phyloP scores from a whole-genome alignment of 37 sponge, comb jelly and placozoan species.

The Agelas oroides region DNA sequence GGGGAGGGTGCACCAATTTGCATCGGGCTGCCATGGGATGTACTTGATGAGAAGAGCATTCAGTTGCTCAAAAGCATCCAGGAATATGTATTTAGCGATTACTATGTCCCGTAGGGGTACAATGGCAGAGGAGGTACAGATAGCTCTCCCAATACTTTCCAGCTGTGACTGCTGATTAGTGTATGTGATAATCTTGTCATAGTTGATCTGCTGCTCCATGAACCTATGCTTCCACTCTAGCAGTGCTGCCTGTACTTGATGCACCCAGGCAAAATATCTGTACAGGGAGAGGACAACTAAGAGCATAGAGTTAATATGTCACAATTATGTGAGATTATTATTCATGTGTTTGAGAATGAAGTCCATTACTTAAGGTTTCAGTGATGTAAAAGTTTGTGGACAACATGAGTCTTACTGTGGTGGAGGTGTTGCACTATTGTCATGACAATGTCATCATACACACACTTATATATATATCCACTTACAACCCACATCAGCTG shows the following conservation, averaged over 20 bases:
- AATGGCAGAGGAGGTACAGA: conserved; percentile 35
- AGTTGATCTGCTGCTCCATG: conserved; percentile 25
- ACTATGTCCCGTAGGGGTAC: conserved; percentile 7
- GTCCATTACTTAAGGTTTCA: too few relatives aligned
- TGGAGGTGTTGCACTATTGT: too few relatives aligned
- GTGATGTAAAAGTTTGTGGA: too few relatives aligned
- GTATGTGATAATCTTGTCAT: conserved; percentile 64
- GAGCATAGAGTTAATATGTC: background rate
- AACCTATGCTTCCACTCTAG: conserved; percentile 54
- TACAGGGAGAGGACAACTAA: background rate
- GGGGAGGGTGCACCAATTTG: conserved; percentile 55
- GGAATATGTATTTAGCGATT: conserved; percentile 18
- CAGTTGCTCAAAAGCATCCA: conserved; percentile 41
- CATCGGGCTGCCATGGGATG: conserved; percentile 53
- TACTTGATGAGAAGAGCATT: conserved; percentile 45
- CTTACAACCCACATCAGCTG: too few relatives aligned
- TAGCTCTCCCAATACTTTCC: conserved; percentile 16
- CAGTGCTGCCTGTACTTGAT: conserved; percentile 34
- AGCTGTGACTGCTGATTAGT: conserved; percentile 22
- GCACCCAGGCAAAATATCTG: conserved; percentile 76
- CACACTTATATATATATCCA: too few relatives aligned
- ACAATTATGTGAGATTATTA: too few relatives aligned
- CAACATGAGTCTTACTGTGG: too few relatives aligned
- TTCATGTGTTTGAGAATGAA: too few relatives aligned
- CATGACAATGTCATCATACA: too few relatives aligned